Evolutionary conservation across 2,797 vertebrate genomes (phyloP).

Genomic region (Sphenodon punctatus): DNA sequence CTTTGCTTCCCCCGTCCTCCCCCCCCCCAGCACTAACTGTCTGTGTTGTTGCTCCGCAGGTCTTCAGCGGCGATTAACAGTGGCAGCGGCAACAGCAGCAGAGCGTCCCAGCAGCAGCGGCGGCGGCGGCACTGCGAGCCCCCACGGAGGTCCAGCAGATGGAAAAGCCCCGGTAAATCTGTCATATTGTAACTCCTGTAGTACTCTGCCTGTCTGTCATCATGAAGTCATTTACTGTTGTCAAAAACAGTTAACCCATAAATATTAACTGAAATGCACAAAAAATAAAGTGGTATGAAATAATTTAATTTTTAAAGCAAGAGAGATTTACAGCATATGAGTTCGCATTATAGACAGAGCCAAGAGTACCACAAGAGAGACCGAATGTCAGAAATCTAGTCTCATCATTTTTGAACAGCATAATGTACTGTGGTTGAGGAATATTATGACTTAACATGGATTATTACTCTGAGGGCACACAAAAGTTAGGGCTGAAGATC

Average conservation of each 20-base stretch:
- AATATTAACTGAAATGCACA: background rate
- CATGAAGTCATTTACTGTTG: too few species aligned
- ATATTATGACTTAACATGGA: too few species aligned
- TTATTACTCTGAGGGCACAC: slow-evolving; percentile 1
- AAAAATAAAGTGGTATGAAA: background rate
- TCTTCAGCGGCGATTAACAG: too few species aligned
- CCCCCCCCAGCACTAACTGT: too few species aligned
- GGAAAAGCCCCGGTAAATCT: too few species aligned
- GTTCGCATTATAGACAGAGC: slow-evolving; percentile 18
- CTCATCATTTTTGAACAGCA: slow-evolving; percentile 34
- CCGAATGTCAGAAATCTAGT: slow-evolving; percentile 39
- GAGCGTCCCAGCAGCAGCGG: too few species aligned
- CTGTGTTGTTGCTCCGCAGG: too few species aligned
- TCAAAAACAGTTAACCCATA: background rate
- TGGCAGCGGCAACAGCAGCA: too few species aligned
- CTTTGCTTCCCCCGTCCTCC: too few species aligned
- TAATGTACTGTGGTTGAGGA: too few species aligned
- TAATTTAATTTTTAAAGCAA: slow-evolving; percentile 2
- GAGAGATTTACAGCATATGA: background rate
- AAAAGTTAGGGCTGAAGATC: background rate
- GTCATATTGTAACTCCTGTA: background rate
- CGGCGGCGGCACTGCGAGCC: too few species aligned
- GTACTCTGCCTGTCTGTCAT: background rate
- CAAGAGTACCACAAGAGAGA: slow-evolving; percentile 46
- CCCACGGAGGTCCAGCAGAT: too few species aligned